Base-by-base conservation (phyloP, 2,797 vertebrate genomes). In the Euphonia xanthogaster region DNA sequence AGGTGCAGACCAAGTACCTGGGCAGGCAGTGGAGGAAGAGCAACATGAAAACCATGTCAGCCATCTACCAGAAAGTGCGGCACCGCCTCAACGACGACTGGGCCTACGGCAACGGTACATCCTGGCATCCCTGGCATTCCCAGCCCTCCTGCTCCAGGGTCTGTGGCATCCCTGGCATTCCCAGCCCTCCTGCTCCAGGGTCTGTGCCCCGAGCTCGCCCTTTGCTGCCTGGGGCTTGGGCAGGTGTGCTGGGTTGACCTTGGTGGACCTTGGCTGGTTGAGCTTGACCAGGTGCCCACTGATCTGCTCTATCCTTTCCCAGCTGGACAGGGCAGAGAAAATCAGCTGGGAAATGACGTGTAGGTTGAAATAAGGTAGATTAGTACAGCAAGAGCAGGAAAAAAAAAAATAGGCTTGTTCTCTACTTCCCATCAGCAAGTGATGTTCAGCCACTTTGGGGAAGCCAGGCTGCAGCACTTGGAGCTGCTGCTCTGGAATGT, bases 41-140 rank as follows among this genome's bases (percentile, higher is more conserved):
- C 97, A 98, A 98, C 96, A 98, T 98, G 98, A 98, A 98, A 86
- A 98, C 98, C 11, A 98, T 98, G 98, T 98, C 98, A 0, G 98
- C 98, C 72, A 98, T 98, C 83, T 98, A 98, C 96, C 98, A 98
- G 94, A 98, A 98, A 92, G 98, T 98, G 54, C 97, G 98, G 55
- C 98, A 98, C 45, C 98, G 98, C 13, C 97, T 98, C 47, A 88
- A 88, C 25, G 86, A 88, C 8, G 86, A 88, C 86, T 88, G 86
- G 86, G 86, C 86, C 86, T 88, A 88, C 0, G 86, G 86, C 76
- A 88, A 88, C 1, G 86, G 86, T 88, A 60, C 53, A 0, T 13
- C n/a, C 84, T 2, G 30, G 10, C 28, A 23, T 2, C 3, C 37
- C 71, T 3, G 23, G 15, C 27, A 31, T 15, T 3, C 25, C 48